Percentiles rank a stretch among this genome's conserved stretches.
These are phyloP conservation scores for Albula goreensis DNA, from an alignment of 2,113 vertebrate species.

Conservation along the genomic window DNA sequence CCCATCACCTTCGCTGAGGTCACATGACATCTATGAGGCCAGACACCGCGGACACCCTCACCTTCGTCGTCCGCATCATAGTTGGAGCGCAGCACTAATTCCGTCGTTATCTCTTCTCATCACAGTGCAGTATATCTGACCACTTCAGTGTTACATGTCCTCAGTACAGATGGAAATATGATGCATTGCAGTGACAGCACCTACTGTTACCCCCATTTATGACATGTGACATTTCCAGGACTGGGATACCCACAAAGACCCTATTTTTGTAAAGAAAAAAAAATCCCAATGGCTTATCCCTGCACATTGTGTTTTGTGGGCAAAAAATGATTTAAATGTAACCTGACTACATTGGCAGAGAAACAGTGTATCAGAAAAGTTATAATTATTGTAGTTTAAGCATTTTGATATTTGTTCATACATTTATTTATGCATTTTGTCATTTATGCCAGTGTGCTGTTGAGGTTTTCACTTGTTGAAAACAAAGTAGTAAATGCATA, in stretches of 20 bases:
- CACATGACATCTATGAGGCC: constrained; percentile 78
- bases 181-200: neutral
- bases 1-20: constrained; percentile 86
- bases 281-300: neutral
- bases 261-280: neutral
- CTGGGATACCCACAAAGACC: neutral
- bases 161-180: constrained; percentile 10
- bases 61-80: constrained; percentile 72
- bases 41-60: constrained; percentile 75
- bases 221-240: neutral
- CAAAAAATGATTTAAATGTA: constrained; percentile 7
- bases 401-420: neutral
- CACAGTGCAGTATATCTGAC: neutral
- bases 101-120: neutral
- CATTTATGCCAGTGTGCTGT: constrained; percentile 6
- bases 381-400: neutral
- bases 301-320: neutral
- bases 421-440: neutral
- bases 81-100: constrained; percentile 60
- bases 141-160: neutral
- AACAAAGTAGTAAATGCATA: neutral
- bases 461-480: neutral
- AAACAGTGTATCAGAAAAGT: neutral
- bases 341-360: neutral
- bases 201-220: neutral